Evolutionary conservation across 2,888 invertebrate species (phyloP), one percentile per base, ranked within the genome.

Genomic region (Dynastes tityus): DNA sequence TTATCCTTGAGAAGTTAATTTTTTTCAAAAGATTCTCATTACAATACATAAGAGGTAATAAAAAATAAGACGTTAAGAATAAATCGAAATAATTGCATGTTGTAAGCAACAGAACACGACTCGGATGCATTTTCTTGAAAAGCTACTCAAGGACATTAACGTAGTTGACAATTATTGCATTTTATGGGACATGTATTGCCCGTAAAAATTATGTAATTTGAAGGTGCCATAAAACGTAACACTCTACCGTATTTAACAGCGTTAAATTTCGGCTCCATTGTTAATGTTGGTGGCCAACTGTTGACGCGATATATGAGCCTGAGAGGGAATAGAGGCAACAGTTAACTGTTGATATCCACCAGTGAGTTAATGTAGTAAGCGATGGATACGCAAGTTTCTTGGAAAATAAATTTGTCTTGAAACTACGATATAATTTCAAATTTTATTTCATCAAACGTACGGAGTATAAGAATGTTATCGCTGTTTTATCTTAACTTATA

Each of bases 261-360:
- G 49, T 61, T 74, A 61, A 37, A 45, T 74, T 61, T 74, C 58
- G 61, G 45, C 45, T 49, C 61, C 29, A 61, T 74, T 74, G 73
- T 74, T 74, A 74, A 74, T 74, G 61, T 74, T 74, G 61, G 61
- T 74, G 63, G 61, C 73, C 73, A 74, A 74, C 73, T 74, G 73
- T 74, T 74, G 73, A 74, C 61, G 73, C 73, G 73, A 61, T 45
- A 61, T 74, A 74, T 63, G 73, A 74, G 29, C 29, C 27, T 45
- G 61, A 74, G 45, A 61, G 61, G 73, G 73, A 74, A 63, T 74
- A 51, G 51, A 49, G 68, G 73, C 73, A 74, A 74, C 73, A 74
- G 73, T 45, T 74, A 61, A 61, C 73, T 74, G 73, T 74, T 74
- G 73, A 74, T 74, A 74, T 74, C 73, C 45, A 45, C 61, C 22